Evolutionary conservation across 2,113 vertebrate genomes (phyloP).

Genomic region (Strigops habroptila): DNA sequence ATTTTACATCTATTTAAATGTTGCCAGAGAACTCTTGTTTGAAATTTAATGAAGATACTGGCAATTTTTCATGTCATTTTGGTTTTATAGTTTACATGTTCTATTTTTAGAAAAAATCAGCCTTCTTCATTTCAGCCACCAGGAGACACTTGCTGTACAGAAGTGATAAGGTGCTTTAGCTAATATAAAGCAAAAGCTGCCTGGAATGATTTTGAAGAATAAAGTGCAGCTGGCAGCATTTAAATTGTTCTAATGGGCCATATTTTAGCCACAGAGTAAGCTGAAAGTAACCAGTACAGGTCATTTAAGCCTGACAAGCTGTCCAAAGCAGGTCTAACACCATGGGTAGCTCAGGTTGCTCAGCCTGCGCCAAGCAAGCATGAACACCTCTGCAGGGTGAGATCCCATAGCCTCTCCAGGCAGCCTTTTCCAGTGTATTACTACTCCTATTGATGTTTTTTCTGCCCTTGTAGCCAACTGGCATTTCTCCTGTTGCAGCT

Average conservation of each 20-base stretch:
- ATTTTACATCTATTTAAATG: background rate
- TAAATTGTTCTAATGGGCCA: background rate
- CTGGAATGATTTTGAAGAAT: background rate
- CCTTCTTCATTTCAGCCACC: slow-evolving; percentile 34
- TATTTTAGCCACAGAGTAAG: background rate
- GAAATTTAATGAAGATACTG: background rate
- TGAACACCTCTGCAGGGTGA: background rate
- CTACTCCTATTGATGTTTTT: background rate
- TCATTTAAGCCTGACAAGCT: background rate
- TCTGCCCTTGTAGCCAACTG: background rate
- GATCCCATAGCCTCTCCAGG: background rate
- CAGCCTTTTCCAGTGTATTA: background rate
- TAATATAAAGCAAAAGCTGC: background rate
- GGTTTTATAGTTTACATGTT: background rate
- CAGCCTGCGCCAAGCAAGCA: background rate
- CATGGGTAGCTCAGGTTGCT: background rate
- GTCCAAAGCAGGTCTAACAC: background rate
- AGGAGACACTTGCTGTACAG: slow-evolving; percentile 48
- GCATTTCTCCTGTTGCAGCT: background rate
- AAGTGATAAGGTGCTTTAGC: background rate
- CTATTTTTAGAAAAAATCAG: background rate
- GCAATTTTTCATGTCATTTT: background rate
- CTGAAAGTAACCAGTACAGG: background rate
- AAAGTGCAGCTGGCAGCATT: background rate
- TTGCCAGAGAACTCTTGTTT: background rate